Conservation (phyloP, 2,113 vertebrate species). For the Grallaria varia region DNA sequence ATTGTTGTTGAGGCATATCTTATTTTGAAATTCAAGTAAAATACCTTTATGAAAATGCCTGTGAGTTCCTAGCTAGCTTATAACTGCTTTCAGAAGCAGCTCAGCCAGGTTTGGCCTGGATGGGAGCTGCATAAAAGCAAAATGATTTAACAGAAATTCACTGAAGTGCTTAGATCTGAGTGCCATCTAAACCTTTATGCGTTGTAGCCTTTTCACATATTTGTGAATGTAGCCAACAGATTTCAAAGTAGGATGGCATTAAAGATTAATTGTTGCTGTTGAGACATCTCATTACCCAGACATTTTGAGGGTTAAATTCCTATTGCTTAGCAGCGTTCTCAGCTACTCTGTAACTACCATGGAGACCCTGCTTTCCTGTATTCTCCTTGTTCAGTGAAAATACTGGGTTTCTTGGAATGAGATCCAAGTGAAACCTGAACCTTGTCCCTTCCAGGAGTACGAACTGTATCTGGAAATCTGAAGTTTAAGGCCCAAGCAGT, state of each 20-base stretch:
- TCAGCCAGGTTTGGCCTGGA: neutral
- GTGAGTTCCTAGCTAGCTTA: neutral
- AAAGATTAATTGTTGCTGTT: neutral
- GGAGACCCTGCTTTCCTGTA: fast-evolving
- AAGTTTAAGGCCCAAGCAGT: neutral
- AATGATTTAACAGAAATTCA: neutral
- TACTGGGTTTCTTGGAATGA: neutral
- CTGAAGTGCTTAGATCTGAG: neutral
- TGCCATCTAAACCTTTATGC: neutral
- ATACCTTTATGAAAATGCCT: neutral
- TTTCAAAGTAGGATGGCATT: neutral
- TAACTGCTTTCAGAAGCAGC: neutral
- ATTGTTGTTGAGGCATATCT: neutral
- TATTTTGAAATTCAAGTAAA: neutral
- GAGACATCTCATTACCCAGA: neutral
- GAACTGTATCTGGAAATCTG: neutral
- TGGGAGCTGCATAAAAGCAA: neutral
- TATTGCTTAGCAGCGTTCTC: neutral
- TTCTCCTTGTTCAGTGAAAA: neutral
- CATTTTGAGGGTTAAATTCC: neutral
- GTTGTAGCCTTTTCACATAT: neutral
- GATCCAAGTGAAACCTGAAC: neutral
- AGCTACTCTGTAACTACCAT: neutral
- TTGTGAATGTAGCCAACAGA: neutral
- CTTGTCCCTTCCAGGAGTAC: neutral